Conservation (phyloP, 2,797 vertebrate genomes). For the Eremophila alpestris region DNA sequence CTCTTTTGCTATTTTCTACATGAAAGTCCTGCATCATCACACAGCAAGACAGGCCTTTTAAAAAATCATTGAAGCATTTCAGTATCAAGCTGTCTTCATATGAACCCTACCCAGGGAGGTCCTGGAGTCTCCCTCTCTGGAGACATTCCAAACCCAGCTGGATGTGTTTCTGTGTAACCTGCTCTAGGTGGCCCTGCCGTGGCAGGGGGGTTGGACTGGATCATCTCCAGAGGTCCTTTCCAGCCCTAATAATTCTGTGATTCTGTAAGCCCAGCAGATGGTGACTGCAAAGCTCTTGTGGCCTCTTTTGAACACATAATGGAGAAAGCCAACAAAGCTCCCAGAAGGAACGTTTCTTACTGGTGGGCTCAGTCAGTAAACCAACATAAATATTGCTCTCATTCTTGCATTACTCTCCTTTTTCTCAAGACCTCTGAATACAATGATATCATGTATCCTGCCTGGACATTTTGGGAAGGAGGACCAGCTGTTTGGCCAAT, state of each 20-base stretch:
- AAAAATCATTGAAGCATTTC: neutral
- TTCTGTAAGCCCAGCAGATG: neutral
- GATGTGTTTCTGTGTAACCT: neutral
- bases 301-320: neutral
- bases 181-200: neutral
- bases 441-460: conserved; percentile 97
- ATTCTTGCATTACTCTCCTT: neutral
- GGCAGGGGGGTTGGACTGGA: neutral
- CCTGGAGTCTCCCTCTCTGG: neutral
- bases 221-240: neutral
- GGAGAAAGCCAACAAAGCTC: neutral
- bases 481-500: conserved; percentile 98
- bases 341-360: neutral
- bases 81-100: neutral
- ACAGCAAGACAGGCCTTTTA: neutral
- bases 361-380: neutral
- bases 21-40: neutral
- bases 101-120: neutral
- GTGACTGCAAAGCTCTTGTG: neutral
- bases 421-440: conserved; percentile 88
- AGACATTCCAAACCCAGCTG: neutral
- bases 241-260: neutral
- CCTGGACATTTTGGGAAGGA: conserved; percentile 99
- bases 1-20: neutral
- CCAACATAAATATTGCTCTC: neutral